A percentile compares a stretch with the other conserved stretches of the same genome.
phyloP scores from a whole-genome alignment of 2,113 vertebrate species.

The Trichechus manatus region DNA sequence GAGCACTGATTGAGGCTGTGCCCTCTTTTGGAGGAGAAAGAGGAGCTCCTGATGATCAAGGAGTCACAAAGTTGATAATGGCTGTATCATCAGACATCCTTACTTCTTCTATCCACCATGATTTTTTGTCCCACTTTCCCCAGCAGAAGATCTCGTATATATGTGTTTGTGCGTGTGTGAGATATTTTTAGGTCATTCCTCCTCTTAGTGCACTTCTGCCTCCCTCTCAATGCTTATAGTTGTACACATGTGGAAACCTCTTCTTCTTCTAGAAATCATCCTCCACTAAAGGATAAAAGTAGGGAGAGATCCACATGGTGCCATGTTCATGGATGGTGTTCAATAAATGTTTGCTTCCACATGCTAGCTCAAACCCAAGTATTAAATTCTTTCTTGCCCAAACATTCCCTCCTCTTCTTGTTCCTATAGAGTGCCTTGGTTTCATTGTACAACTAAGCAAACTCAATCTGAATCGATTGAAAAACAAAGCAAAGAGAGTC shows the following conservation, averaged over 20 bases:
- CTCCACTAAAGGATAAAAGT: background rate
- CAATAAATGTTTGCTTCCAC: conserved; percentile 51
- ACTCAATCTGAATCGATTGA: background rate
- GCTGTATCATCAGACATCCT: background rate
- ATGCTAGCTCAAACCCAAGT: background rate
- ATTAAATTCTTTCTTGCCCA: conserved; percentile 18
- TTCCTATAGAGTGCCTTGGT: background rate
- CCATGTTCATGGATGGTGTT: background rate
- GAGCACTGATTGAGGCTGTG: background rate
- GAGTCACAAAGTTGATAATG: background rate
- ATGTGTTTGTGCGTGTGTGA: background rate
- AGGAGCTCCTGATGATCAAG: background rate
- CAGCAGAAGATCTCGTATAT: background rate
- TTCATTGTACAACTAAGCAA: conserved; percentile 26
- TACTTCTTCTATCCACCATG: background rate
- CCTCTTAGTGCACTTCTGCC: background rate
- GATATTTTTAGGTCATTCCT: background rate
- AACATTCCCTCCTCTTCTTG: conserved; percentile 41
- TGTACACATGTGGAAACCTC: background rate
- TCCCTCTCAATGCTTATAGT: background rate
- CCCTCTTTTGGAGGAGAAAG: background rate
- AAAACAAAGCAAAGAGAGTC: background rate
- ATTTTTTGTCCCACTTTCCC: background rate
- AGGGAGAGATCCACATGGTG: background rate
- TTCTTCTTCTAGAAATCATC: background rate